Evolutionary conservation across 2,113 vertebrate genomes (phyloP).

Genomic region (Onychostoma macrolepis): DNA sequence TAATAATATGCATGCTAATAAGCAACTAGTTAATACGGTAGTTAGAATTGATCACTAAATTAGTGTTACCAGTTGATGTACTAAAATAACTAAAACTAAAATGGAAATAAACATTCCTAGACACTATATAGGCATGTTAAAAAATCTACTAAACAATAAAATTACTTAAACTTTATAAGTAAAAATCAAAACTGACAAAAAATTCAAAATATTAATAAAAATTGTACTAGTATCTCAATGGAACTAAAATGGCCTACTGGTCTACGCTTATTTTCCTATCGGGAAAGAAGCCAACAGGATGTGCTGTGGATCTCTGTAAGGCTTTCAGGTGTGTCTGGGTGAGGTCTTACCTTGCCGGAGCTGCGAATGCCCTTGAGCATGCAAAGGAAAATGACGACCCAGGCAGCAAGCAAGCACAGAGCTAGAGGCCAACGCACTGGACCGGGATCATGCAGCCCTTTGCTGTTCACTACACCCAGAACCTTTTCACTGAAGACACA

Average conservation of each 20-base stretch:
- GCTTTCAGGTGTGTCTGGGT: not conserved
- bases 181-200: not conserved
- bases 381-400: constrained; percentile 82
- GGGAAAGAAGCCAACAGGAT: not conserved
- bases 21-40: too few relatives aligned
- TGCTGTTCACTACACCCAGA: constrained; percentile 75
- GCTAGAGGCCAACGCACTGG: constrained; percentile 79
- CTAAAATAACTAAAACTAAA: not conserved
- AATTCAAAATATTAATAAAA: not conserved
- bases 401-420: constrained; percentile 79
- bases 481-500: constrained; percentile 69
- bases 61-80: not conserved
- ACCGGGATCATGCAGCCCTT: constrained; percentile 78
- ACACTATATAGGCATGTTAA: not conserved
- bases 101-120: not conserved
- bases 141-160: not conserved
- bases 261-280: not conserved
- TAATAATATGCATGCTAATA: too few relatives aligned
- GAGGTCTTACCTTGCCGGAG: constrained; percentile 78
- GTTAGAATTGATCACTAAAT: too few relatives aligned
- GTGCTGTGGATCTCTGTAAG: not conserved
- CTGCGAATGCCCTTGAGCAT: constrained; percentile 83
- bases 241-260: not conserved
- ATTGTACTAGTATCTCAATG: not conserved
- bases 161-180: not conserved